A percentile compares a stretch with the other conserved stretches of the same genome.
These are phyloP conservation scores for Metopia argyrocephala DNA, from an alignment of 2,888 invertebrate genomes.

Conservation along the genomic window DNA sequence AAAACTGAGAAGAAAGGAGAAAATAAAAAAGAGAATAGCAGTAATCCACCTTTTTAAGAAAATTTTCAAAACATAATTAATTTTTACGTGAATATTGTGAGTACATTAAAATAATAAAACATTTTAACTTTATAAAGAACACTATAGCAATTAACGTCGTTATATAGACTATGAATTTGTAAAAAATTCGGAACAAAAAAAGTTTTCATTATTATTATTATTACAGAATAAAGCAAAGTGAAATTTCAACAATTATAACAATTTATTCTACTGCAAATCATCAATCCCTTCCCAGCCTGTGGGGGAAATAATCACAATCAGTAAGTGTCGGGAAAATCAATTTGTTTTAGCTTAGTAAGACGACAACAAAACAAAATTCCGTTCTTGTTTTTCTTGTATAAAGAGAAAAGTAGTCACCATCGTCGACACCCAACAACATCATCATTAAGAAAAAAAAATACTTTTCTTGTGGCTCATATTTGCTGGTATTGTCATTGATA, in stretches of 20 bases:
- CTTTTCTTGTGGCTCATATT: constrained; percentile 10
- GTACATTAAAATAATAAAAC: constrained; percentile 20
- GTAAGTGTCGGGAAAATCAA: constrained; percentile 5
- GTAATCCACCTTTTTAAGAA: constrained; percentile 24
- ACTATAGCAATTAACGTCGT: too few species aligned
- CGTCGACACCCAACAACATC: constrained; percentile 43
- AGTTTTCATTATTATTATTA: constrained; percentile 36
- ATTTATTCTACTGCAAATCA: background rate
- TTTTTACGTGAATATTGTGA: constrained; percentile 40
- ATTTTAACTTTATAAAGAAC: background rate
- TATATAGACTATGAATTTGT: background rate
- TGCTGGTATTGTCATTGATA: background rate
- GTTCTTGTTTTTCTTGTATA: constrained; percentile 7
- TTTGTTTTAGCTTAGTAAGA: background rate
- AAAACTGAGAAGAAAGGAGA: constrained; percentile 19
- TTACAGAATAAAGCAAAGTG: constrained; percentile 40
- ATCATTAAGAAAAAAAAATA: constrained; percentile 8
- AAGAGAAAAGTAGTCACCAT: constrained; percentile 12
- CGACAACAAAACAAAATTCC: constrained; percentile 5
- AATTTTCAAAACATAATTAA: constrained; percentile 35
- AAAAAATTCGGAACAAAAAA: background rate
- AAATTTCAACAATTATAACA: constrained; percentile 8
- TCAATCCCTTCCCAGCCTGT: constrained; percentile 5
- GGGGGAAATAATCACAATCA: constrained; percentile 49
- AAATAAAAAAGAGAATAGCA: background rate